These are phyloP conservation scores for Atherinosoma microstoma DNA, from an alignment of 2,797 vertebrate genomes.

Conservation along the genomic window DNA sequence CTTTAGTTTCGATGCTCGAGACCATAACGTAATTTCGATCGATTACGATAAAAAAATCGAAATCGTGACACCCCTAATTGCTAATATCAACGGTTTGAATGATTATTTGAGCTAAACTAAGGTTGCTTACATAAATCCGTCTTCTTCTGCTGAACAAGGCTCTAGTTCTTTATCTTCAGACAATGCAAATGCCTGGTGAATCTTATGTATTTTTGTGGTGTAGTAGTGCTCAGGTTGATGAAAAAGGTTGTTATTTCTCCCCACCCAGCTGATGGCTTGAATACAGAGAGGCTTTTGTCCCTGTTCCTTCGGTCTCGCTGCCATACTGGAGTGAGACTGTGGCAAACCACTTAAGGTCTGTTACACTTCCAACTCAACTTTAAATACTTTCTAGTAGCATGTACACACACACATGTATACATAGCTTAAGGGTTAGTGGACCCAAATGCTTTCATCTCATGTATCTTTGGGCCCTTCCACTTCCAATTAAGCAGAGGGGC, in stretches of 20 bases:
- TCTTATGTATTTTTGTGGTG: slow-evolving; percentile 10
- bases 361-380: slow-evolving; percentile 41
- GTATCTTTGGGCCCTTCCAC: slow-evolving; percentile 77
- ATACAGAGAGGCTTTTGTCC: slow-evolving; percentile 44
- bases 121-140: neutral
- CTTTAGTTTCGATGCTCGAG: no score
- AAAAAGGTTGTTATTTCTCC: slow-evolving; percentile 25
- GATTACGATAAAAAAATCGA: no score
- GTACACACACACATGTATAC: slow-evolving; percentile 3
- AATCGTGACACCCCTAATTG: no score
- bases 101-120: neutral
- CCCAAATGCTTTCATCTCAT: slow-evolving; percentile 76
- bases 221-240: slow-evolving; percentile 3
- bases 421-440: slow-evolving; percentile 58
- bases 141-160: neutral
- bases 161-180: slow-evolving; percentile 8
- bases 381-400: slow-evolving; percentile 16
- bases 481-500: slow-evolving; percentile 62
- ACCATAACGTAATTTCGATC: no score
- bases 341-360: slow-evolving; percentile 39
- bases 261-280: slow-evolving; percentile 26
- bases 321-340: slow-evolving; percentile 45
- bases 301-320: slow-evolving; percentile 45
- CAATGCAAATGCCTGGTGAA: neutral
- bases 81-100: no score